Percentiles rank a stretch among this genome's conserved stretches.
Conservation (phyloP, 2,113 vertebrate genomes). For the Tetrax tetrax region DNA sequence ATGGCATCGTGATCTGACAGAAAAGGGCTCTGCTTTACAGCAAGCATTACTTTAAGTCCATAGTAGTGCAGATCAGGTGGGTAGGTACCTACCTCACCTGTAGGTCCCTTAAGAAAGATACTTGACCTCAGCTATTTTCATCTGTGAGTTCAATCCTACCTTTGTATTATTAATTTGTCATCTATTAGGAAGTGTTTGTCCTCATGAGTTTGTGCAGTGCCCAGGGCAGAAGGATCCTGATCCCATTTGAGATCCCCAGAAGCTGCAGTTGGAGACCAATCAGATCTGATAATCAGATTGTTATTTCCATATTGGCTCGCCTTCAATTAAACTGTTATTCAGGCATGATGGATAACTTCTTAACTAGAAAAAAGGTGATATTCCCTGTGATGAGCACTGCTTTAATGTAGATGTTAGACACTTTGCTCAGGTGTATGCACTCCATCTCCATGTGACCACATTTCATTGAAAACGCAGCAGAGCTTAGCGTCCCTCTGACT, state of each 20-base stretch:
- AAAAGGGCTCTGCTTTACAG: not conserved
- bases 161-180: not conserved
- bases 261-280: not conserved
- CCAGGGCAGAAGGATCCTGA: not conserved
- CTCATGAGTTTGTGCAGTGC: not conserved
- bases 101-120: not conserved
- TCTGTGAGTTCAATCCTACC: not conserved
- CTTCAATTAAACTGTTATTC: not conserved
- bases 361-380: not conserved
- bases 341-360: not conserved
- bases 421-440: not conserved
- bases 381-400: not conserved
- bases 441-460: not conserved
- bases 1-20: not conserved
- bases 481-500: not conserved
- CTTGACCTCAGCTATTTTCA: not conserved
- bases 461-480: not conserved
- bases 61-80: not conserved
- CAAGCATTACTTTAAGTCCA: not conserved
- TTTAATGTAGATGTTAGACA: not conserved
- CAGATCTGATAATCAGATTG: not conserved
- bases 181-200: not conserved
- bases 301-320: not conserved
- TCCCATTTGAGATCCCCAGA: not conserved
- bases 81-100: not conserved